phyloP scores from a whole-genome alignment of 2,797 vertebrate species.

The Melanotaenia trifasciata region DNA sequence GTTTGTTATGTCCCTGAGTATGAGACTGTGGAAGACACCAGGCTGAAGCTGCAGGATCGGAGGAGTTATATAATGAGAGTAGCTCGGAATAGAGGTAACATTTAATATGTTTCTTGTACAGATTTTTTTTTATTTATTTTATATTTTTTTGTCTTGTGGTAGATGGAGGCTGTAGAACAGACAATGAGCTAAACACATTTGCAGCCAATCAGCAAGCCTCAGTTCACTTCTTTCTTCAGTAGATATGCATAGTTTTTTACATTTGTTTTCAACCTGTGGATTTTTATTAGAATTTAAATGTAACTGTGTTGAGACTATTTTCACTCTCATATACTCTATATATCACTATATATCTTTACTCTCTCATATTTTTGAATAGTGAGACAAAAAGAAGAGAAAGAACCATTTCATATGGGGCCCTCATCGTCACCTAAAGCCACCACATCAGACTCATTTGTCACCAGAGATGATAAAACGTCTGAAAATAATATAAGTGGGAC shows the following conservation, averaged over 20 bases:
- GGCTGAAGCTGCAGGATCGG: slow-evolving; percentile 92
- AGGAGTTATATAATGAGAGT: slow-evolving; percentile 87
- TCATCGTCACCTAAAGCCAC: slow-evolving; percentile 24
- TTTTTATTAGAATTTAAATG: background rate
- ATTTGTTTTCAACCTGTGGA: background rate
- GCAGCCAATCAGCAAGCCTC: background rate
- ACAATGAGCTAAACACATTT: background rate
- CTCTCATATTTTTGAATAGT: slow-evolving; percentile 48
- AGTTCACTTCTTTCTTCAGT: background rate
- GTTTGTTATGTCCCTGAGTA: slow-evolving; percentile 97
- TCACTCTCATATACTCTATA: background rate
- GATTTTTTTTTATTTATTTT: too few relatives aligned
- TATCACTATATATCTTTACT: background rate
- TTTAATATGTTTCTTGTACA: background rate
- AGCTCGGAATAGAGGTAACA: slow-evolving; percentile 85
- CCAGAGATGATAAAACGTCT: slow-evolving; percentile 22
- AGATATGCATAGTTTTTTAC: background rate
- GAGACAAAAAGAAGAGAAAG: slow-evolving; percentile 58
- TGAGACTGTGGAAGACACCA: slow-evolving; percentile 94
- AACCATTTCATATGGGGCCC: slow-evolving; percentile 22
- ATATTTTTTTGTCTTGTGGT: too few relatives aligned
- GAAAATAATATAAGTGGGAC: slow-evolving; percentile 15
- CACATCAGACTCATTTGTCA: slow-evolving; percentile 16
- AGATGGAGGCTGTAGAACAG: too few relatives aligned
- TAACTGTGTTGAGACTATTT: background rate